Evolutionary conservation across 2,888 invertebrate genomes (phyloP).

Genomic region (Agrochola circellaris): DNA sequence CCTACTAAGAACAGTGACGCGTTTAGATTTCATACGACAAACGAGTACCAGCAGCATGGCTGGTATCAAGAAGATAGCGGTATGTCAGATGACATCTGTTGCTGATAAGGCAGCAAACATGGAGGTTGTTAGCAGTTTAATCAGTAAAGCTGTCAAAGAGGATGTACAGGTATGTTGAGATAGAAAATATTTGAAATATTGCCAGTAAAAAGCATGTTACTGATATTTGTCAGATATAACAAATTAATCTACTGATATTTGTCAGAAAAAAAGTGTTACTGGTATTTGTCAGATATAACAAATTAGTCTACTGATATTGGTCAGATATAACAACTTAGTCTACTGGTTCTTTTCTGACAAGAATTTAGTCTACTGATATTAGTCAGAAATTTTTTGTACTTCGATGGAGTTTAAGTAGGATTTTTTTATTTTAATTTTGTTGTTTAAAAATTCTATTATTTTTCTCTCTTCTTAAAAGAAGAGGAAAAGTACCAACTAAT

Average conservation of each 20-base stretch:
- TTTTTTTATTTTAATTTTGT: no score
- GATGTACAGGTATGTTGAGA: slow-evolving; percentile 92
- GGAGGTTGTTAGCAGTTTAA: slow-evolving; percentile 91
- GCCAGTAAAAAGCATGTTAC: background rate
- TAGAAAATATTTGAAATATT: background rate
- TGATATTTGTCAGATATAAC: background rate
- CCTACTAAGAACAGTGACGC: slow-evolving; percentile 67
- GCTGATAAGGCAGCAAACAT: slow-evolving; percentile 94
- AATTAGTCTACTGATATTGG: no score
- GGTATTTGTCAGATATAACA: no score
- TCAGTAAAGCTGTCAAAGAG: slow-evolving; percentile 92
- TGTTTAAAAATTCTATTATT: no score
- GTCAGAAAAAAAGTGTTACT: background rate
- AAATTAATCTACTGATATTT: no score
- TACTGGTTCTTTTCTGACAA: no score
- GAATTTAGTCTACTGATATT: background rate
- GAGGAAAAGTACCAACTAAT: no score
- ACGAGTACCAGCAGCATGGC: slow-evolving; percentile 72
- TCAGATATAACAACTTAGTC: no score
- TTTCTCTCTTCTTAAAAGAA: no score
- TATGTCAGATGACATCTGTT: slow-evolving; percentile 95
- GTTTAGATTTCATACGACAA: slow-evolving; percentile 64
- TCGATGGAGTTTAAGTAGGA: no score
- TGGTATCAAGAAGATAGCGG: slow-evolving; percentile 87
- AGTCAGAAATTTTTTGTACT: no score